Evolutionary conservation across 1,140 invertebrate genomes (phyloP).

Genomic region (Tetramorium simillimum): DNA sequence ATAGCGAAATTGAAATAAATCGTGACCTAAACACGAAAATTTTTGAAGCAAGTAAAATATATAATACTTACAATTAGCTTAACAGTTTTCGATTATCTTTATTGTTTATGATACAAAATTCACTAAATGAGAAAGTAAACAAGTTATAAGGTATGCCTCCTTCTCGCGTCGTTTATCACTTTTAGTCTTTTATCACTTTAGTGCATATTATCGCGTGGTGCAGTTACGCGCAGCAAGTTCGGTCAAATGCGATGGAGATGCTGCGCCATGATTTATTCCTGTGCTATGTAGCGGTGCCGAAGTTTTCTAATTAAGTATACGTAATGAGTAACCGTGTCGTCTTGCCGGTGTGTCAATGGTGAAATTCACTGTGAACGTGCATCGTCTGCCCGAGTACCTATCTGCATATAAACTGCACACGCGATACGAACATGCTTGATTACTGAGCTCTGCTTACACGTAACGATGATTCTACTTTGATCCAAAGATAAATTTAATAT

Average conservation of each 20-base stretch:
- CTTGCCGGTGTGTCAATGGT: slow-evolving; percentile 40
- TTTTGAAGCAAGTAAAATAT: neutral
- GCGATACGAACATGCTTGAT: slow-evolving; percentile 45
- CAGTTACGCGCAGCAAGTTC: neutral
- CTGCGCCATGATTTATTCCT: slow-evolving; percentile 23
- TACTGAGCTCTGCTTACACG: slow-evolving; percentile 19
- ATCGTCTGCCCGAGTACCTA: neutral
- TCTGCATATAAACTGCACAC: slow-evolving; percentile 52
- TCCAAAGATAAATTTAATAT: slow-evolving; percentile 25
- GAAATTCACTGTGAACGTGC: slow-evolving; percentile 36
- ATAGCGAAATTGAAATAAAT: neutral
- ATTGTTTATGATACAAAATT: neutral
- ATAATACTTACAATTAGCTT: neutral
- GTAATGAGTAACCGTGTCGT: slow-evolving; percentile 54
- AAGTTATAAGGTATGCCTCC: neutral
- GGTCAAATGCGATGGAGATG: neutral
- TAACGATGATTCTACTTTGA: slow-evolving; percentile 40
- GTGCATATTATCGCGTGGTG: slow-evolving; percentile 6
- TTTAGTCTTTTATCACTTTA: slow-evolving; percentile 15
- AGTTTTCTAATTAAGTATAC: slow-evolving; percentile 58
- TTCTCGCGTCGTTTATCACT: slow-evolving; percentile 6
- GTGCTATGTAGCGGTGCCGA: neutral
- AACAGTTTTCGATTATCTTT: neutral
- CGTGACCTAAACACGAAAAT: neutral
- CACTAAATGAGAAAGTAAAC: neutral